Evolutionary conservation across 2,797 vertebrate genomes (phyloP).

Genomic region (Pteropus rufus): DNA sequence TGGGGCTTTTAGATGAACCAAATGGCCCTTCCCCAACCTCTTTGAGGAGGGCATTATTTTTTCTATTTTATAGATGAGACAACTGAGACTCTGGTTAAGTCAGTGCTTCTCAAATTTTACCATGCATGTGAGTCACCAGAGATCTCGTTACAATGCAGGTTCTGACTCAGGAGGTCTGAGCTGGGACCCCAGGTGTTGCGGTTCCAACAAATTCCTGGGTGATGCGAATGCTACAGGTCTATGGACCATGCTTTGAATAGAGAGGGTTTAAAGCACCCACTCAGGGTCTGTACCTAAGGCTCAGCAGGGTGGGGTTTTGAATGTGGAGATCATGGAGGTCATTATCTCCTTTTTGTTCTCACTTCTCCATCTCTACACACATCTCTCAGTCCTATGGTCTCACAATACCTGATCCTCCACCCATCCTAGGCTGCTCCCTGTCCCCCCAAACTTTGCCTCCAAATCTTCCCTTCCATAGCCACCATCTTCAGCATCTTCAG

Average conservation of each 20-base stretch:
- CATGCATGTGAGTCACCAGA: accelerated
- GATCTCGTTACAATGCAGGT: background rate
- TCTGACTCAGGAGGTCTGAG: background rate
- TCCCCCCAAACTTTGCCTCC: background rate
- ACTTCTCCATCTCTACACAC: background rate
- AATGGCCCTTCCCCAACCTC: background rate
- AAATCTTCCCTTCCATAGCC: background rate
- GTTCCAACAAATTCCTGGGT: background rate
- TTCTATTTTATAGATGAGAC: background rate
- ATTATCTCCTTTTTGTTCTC: background rate
- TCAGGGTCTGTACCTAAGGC: background rate
- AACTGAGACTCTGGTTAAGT: background rate
- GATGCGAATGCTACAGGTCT: too few relatives aligned
- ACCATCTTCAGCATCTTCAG: background rate
- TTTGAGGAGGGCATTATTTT: background rate
- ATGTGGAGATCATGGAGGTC: background rate
- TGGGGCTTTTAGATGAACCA: background rate
- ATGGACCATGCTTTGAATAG: background rate
- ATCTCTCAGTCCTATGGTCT: background rate
- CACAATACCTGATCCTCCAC: accelerated
- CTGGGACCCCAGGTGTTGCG: background rate
- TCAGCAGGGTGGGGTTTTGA: background rate
- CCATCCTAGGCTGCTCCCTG: background rate
- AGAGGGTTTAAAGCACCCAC: background rate
- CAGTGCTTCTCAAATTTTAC: background rate